Evolutionary conservation across 2,113 vertebrate species (phyloP).

Genomic region (Microcebus ravelobensis): DNA sequence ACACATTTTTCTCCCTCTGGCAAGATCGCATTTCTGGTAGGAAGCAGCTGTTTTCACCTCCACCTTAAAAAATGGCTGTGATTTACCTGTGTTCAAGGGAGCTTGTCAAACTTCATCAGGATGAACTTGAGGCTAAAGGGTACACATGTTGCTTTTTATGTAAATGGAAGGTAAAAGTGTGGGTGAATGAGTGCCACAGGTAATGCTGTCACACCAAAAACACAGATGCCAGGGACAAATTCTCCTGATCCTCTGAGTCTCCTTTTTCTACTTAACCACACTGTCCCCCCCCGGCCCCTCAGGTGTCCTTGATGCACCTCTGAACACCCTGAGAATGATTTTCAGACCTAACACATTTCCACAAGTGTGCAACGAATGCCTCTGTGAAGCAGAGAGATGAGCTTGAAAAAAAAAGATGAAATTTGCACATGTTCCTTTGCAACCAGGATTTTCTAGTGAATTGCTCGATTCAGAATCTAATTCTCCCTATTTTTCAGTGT

Average conservation of each 20-base stretch:
- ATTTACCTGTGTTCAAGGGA: not conserved
- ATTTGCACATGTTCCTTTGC: not conserved
- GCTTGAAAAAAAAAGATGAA: not conserved
- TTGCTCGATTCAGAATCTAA: not conserved
- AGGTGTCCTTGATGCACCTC: not conserved
- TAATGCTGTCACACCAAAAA: not conserved
- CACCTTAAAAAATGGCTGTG: not conserved
- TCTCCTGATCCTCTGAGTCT: not conserved
- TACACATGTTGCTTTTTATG: not conserved
- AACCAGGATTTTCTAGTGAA: not conserved
- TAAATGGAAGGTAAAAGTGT: not conserved
- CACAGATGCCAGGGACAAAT: not conserved
- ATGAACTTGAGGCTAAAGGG: not conserved
- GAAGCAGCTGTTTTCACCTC: not conserved
- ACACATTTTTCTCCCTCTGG: not conserved
- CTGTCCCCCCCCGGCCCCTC: not conserved
- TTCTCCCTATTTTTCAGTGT: not conserved
- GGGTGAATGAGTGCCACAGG: not conserved
- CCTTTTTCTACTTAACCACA: not conserved
- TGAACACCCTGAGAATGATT: not conserved
- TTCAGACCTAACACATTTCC: not conserved
- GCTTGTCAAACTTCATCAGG: not conserved
- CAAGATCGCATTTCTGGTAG: not conserved
- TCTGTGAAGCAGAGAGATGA: slow-evolving; percentile 6
- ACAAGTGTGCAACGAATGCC: not conserved